Percentiles rank a stretch among this genome's conserved stretches.
Conservation (phyloP, 2,113 vertebrate species). For the Chauna torquata region DNA sequence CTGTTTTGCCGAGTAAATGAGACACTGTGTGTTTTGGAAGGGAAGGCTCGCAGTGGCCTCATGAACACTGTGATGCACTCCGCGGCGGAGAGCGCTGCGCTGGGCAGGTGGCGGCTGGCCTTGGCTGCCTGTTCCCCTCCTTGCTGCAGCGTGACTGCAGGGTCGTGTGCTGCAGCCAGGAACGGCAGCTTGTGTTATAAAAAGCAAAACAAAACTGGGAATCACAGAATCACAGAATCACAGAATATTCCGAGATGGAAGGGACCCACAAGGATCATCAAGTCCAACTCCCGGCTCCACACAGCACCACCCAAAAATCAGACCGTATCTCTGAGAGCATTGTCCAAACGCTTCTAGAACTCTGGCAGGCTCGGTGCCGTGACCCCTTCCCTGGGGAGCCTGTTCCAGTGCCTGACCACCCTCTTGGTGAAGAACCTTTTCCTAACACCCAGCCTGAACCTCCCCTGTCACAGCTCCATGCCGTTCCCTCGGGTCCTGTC, state of each 20-base stretch:
- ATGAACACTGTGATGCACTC: accelerated
- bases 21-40: neutral
- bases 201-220: neutral
- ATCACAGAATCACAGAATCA: neutral
- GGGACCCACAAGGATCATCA: neutral
- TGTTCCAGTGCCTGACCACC: too few relatives aligned
- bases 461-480: too few relatives aligned
- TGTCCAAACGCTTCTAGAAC: neutral
- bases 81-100: accelerated
- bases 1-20: neutral
- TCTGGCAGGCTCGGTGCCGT: too few relatives aligned
- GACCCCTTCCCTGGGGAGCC: too few relatives aligned
- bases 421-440: too few relatives aligned
- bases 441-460: too few relatives aligned
- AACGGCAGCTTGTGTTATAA: neutral
- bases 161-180: neutral
- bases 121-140: neutral
- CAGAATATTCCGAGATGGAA: neutral
- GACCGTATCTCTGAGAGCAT: neutral
- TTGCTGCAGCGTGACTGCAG: neutral
- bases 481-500: too few relatives aligned
- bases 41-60: neutral
- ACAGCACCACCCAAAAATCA: neutral
- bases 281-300: neutral
- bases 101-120: accelerated